phyloP scores from a whole-genome alignment of 2,113 vertebrate species.

The Campylorhamphus procurvoides region DNA sequence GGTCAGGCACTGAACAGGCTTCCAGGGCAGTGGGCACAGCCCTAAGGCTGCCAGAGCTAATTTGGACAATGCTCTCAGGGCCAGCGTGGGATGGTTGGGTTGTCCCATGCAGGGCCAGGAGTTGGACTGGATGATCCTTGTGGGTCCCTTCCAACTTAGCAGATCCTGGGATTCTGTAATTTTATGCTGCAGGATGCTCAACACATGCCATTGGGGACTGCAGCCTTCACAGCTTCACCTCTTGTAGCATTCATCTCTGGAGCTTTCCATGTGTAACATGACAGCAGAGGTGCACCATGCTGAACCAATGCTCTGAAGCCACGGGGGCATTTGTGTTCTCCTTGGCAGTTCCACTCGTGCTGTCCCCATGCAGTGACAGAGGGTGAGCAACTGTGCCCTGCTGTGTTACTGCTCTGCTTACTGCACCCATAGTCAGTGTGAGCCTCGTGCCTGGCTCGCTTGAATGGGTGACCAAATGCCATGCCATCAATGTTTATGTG shows the following conservation, averaged over 20 bases:
- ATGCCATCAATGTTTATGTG: not conserved
- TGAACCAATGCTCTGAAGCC: not conserved
- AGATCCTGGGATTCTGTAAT: not conserved
- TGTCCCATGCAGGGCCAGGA: not conserved
- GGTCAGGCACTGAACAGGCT: not conserved
- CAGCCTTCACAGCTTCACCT: not conserved
- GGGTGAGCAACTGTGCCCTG: not conserved
- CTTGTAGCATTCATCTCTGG: not conserved
- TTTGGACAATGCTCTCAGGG: not conserved
- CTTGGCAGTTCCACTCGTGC: rapidly evolving
- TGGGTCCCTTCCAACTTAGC: not conserved
- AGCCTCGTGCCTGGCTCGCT: not conserved
- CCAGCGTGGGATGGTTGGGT: not conserved
- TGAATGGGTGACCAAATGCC: not conserved
- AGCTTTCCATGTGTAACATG: not conserved
- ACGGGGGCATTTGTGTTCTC: rapidly evolving
- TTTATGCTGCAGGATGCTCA: not conserved
- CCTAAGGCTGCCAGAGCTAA: not conserved
- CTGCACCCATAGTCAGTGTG: rapidly evolving
- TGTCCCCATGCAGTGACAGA: not conserved
- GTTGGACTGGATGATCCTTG: not conserved
- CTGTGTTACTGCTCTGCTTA: not conserved
- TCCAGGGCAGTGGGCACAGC: not conserved
- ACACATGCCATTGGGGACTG: not conserved
- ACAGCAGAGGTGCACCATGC: no score